Evolutionary conservation across 2,113 vertebrate genomes (phyloP), one percentile per base, ranked within the genome.

Genomic region (Alethe diademata): DNA sequence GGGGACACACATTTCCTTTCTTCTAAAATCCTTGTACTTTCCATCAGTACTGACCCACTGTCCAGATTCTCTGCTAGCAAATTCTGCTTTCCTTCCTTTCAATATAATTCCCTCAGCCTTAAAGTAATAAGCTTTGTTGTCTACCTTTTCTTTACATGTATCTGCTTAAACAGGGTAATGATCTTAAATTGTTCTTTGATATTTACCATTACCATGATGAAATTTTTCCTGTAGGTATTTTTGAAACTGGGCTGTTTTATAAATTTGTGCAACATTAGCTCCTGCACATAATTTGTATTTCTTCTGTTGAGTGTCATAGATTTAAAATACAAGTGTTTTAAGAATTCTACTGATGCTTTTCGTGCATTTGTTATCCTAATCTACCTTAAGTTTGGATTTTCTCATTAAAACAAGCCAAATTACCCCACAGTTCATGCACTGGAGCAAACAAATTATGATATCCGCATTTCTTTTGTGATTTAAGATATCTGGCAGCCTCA

Each of bases 21-120:
- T 35, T 40, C 26, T 35, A 14, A 64, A 65, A 8, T 60, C 19
- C 57, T 31, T 45, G 24, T 57, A 4, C 25, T 71, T 86, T 29
- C 26, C 4, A 3, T 66, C 23, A 33, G 1, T 14, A 31, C 4
- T 67, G 62, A 54, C 65, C 35, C 0, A 0, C 28, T 45, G 12
- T 48, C 33, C 5, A 19, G 1, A 50, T 71, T 69, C 24, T 42
- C 33, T 66, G 14, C 64, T 54, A 28, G 19, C 9, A 74, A 92
- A 47, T 71, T 29, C 36, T 7, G 2, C 25, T 48, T 90, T 81
- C 19, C 19, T 65, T 78, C 25, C 36, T 67, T 90, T 71, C 43
- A 58, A 29, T 8, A 4, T 31, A 25, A 22, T 65, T 69, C 26
- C 5, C 2, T 90, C 7, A 19, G 13, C 7, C 8, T 60, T 47